Evolutionary conservation across 2,888 invertebrate species (phyloP).

Genomic region (Amiota minor): DNA sequence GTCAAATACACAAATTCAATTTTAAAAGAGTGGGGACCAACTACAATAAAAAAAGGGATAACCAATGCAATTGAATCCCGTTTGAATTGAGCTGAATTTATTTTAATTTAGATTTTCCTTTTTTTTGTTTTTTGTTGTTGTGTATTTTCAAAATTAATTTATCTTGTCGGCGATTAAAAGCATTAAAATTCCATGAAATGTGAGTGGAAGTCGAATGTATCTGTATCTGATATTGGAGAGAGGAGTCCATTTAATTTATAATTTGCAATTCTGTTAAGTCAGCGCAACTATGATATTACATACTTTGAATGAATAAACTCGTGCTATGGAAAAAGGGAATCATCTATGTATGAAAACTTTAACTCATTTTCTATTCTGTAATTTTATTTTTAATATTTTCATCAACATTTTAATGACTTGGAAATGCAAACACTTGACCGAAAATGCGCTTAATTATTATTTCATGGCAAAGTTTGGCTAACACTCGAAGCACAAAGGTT

Average conservation of each 20-base stretch:
- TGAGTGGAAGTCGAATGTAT: no score
- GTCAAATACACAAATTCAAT: constrained; percentile 2
- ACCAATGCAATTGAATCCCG: background rate
- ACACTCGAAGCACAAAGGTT: constrained; percentile 27
- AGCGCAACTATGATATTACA: no score
- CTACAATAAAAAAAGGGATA: background rate
- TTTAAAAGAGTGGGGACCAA: background rate
- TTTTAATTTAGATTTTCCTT: background rate
- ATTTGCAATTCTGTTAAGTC: no score
- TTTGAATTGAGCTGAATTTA: background rate
- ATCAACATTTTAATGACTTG: constrained; percentile 11
- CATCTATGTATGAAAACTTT: background rate
- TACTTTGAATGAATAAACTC: no score
- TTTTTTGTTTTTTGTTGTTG: background rate
- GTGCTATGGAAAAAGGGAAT: no score
- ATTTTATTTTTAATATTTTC: background rate
- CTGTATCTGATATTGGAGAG: no score
- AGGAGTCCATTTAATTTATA: no score
- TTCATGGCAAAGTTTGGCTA: constrained; percentile 28
- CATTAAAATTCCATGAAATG: no score
- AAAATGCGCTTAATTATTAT: constrained; percentile 29
- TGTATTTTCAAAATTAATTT: background rate
- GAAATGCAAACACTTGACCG: constrained; percentile 29
- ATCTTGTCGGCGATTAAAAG: background rate
- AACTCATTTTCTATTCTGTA: background rate